Conservation (phyloP, 2,797 vertebrate species). For the Gouania willdenowi region DNA sequence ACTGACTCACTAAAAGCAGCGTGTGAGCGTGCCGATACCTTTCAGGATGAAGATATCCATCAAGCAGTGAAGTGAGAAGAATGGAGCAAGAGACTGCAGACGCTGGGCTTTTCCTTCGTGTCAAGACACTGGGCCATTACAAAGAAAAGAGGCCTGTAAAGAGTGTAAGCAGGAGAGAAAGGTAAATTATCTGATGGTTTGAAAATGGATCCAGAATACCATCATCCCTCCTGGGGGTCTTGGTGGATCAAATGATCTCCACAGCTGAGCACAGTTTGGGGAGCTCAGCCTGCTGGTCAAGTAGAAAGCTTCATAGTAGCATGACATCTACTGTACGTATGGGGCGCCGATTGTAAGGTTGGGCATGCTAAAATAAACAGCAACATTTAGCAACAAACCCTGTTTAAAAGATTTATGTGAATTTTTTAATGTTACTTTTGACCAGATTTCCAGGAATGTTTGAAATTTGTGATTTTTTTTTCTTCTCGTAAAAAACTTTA, state of each 20-base stretch:
- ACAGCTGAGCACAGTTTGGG: neutral
- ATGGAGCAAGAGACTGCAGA: neutral
- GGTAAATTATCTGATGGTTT: neutral
- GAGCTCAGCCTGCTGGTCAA: neutral
- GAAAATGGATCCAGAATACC: constrained; percentile 14
- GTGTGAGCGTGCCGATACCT: constrained; percentile 1
- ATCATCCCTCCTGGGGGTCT: neutral
- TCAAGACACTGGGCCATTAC: constrained; percentile 17
- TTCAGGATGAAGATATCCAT: constrained; percentile 20
- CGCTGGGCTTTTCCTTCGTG: constrained; percentile 3
- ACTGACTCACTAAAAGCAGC: neutral
- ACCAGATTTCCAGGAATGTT: too few relatives aligned
- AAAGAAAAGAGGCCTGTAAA: neutral
- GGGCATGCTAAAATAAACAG: too few relatives aligned
- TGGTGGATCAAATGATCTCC: constrained; percentile 1
- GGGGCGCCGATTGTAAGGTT: too few relatives aligned
- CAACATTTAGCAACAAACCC: too few relatives aligned
- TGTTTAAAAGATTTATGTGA: too few relatives aligned
- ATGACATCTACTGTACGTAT: too few relatives aligned
- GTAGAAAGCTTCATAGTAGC: neutral
- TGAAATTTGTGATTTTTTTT: too few relatives aligned
- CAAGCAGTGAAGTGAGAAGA: constrained; percentile 8
- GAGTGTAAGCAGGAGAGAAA: neutral
- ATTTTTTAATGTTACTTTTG: too few relatives aligned
- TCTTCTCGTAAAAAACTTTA: too few relatives aligned